phyloP scores from a whole-genome alignment of 2,888 invertebrate genomes.

The Epirrita christyi region DNA sequence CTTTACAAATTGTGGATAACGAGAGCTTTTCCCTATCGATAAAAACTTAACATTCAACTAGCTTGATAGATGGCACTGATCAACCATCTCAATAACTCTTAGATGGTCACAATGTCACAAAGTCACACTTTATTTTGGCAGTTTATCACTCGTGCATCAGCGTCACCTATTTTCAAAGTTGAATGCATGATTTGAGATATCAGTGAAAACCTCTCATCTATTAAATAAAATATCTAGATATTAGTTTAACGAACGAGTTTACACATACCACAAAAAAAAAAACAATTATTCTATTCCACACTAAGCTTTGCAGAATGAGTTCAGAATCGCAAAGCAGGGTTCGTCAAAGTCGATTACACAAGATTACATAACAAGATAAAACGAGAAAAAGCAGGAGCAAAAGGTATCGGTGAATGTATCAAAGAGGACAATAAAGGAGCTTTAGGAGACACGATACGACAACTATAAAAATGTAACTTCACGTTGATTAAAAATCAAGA shows the following conservation, averaged over 20 bases:
- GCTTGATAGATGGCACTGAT: no score
- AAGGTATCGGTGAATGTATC: constrained; percentile 46
- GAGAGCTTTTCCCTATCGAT: no score
- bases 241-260: constrained; percentile 14
- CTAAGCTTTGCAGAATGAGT: constrained; percentile 25
- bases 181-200: no score
- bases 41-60: no score
- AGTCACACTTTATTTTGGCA: no score
- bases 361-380: constrained; percentile 54
- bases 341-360: constrained; percentile 45
- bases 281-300: not conserved
- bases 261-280: not conserved
- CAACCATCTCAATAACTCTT: no score
- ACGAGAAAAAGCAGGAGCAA: constrained; percentile 46
- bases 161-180: no score
- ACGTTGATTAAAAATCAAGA: no score
- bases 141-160: no score
- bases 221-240: constrained; percentile 52
- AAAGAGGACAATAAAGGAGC: constrained; percentile 44
- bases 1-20: no score
- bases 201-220: no score
- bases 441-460: constrained; percentile 35
- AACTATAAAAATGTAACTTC: constrained; percentile 25
- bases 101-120: no score
- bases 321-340: constrained; percentile 33